A percentile compares a stretch with the other conserved stretches of the same genome.
Evolutionary conservation across 1,140 invertebrate genomes (phyloP).

Genomic region (Harlomillsia oculata): DNA sequence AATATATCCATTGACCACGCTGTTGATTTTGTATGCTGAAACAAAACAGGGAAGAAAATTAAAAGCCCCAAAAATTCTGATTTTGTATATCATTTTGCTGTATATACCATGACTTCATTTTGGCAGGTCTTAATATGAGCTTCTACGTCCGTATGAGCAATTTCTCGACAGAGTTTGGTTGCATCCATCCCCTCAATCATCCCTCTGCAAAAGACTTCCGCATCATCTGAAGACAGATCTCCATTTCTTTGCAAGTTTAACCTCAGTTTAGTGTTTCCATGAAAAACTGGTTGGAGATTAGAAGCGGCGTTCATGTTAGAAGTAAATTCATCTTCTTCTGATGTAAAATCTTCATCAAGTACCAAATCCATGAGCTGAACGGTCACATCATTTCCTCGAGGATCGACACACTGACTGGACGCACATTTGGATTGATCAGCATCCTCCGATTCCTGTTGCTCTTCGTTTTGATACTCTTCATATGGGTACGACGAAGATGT

Average conservation of each 20-base stretch:
- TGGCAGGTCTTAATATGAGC: constrained; percentile 26
- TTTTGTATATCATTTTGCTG: background rate
- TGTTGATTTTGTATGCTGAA: constrained; percentile 28
- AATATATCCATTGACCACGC: constrained; percentile 26
- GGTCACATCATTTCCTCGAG: constrained; percentile 32
- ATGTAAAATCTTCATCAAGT: constrained; percentile 32
- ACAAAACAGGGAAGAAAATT: constrained; percentile 7
- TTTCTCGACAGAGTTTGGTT: constrained; percentile 29
- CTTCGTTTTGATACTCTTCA: constrained; percentile 29
- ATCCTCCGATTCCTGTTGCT: constrained; percentile 24
- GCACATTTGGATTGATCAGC: constrained; percentile 21
- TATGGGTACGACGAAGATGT: constrained; percentile 26
- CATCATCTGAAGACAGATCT: constrained; percentile 24
- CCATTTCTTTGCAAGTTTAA: background rate
- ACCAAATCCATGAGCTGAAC: constrained; percentile 27
- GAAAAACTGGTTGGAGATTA: constrained; percentile 23
- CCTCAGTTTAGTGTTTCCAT: background rate
- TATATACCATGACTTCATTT: constrained; percentile 28
- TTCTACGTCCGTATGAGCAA: constrained; percentile 31
- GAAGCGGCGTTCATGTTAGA: background rate
- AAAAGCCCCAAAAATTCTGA: background rate
- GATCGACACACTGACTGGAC: constrained; percentile 29
- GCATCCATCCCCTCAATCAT: constrained; percentile 33
- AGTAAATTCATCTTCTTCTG: constrained; percentile 26
- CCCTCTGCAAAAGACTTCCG: constrained; percentile 30